phyloP scores from a whole-genome alignment of 2,888 invertebrate genomes.

The Ormyrus labotus region DNA sequence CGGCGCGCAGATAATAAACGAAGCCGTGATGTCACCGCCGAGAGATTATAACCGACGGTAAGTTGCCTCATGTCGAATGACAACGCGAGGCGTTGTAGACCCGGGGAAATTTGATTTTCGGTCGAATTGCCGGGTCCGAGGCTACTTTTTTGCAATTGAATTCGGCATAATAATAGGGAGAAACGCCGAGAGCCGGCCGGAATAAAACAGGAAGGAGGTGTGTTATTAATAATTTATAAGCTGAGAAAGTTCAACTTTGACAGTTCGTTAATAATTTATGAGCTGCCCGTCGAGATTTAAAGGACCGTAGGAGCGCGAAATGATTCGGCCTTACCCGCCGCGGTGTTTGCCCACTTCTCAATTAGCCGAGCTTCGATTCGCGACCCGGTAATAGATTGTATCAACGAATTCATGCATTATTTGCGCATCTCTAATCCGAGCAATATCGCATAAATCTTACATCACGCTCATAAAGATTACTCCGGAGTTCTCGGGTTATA shows the following conservation, averaged over 20 bases:
- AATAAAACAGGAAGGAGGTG: constrained; percentile 38
- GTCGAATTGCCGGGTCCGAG: no score
- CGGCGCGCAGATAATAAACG: no score
- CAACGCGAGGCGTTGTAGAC: no score
- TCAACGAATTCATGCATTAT: no score
- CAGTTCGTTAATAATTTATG: constrained; percentile 55
- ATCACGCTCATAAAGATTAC: neutral
- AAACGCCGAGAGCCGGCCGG: constrained; percentile 20
- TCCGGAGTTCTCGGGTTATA: no score
- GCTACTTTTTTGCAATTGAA: constrained; percentile 3
- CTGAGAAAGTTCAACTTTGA: constrained; percentile 52
- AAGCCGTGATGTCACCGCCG: no score
- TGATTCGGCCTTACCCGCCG: constrained; percentile 28
- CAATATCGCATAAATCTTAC: constrained; percentile 3
- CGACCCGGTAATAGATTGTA: no score
- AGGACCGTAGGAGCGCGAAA: constrained; percentile 17
- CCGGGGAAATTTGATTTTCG: no score
- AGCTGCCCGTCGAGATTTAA: constrained; percentile 51
- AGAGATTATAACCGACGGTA: no score
- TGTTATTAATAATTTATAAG: constrained; percentile 52
- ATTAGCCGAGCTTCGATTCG: neutral
- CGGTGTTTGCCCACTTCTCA: neutral
- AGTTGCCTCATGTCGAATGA: no score
- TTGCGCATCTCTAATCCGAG: neutral
- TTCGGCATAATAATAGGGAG: constrained; percentile 17